These are phyloP conservation scores for Aphidius gifuensis DNA, from an alignment of 1,140 invertebrate species.

Conservation along the genomic window DNA sequence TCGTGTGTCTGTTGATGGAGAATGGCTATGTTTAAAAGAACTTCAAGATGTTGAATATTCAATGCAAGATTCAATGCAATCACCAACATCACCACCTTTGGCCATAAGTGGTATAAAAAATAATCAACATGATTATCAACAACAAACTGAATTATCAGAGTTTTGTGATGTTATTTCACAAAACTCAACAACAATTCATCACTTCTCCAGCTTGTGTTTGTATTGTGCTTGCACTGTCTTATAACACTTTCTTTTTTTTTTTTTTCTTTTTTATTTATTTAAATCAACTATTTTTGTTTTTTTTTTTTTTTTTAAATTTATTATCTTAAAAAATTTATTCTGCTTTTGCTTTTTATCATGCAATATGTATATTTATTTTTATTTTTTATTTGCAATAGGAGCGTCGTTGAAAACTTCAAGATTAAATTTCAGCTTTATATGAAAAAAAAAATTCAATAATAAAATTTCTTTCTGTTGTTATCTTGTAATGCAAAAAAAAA, in stretches of 20 bases:
- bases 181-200: slow-evolving; percentile 50
- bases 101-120: slow-evolving; percentile 47
- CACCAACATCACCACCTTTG: slow-evolving; percentile 56
- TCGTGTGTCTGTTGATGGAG: slow-evolving; percentile 92
- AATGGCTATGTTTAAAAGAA: slow-evolving; percentile 95
- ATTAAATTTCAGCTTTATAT: too few species aligned
- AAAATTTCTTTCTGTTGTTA: not conserved
- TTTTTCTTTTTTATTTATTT: slow-evolving; percentile 6
- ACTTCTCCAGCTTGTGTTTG: slow-evolving; percentile 54
- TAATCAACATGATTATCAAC: slow-evolving; percentile 32
- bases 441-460: not conserved
- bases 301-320: slow-evolving; percentile 11
- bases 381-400: too few species aligned
- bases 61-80: slow-evolving; percentile 66
- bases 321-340: not conserved
- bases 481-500: slow-evolving; percentile 16
- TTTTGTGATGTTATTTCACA: slow-evolving; percentile 49
- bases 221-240: slow-evolving; percentile 35
- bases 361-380: not conserved
- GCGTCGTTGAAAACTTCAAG: too few species aligned
- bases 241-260: slow-evolving; percentile 1
- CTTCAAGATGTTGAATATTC: slow-evolving; percentile 82
- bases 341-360: not conserved
- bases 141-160: slow-evolving; percentile 39
- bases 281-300: not conserved